Conservation (phyloP, 1,140 invertebrate species). For the Mizuhopecten yessoensis region DNA sequence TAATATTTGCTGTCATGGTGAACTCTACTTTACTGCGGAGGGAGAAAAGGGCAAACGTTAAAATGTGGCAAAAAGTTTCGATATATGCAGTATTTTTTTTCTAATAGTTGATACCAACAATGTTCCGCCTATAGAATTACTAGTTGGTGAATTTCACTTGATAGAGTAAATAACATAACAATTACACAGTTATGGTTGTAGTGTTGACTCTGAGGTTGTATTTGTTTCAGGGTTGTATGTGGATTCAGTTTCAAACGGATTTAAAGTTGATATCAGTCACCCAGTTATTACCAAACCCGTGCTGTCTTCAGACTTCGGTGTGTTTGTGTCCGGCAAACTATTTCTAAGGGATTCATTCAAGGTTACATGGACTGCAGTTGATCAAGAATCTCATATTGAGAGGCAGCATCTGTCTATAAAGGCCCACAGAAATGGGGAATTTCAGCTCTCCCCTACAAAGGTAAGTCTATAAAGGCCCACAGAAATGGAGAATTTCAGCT, state of each 20-base stretch:
- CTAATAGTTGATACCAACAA: too few species aligned
- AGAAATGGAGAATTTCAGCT: slow-evolving; percentile 60
- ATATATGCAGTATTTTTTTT: too few species aligned
- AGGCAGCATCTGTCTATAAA: slow-evolving; percentile 66
- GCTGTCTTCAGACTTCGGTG: slow-evolving; percentile 47
- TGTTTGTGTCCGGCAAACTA: slow-evolving; percentile 45
- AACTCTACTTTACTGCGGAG: too few species aligned
- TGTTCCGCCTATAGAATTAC: too few species aligned
- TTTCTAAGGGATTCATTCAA: slow-evolving; percentile 56
- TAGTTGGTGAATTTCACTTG: too few species aligned
- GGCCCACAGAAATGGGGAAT: slow-evolving; percentile 63
- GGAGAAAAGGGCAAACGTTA: too few species aligned
- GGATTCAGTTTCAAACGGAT: slow-evolving; percentile 66
- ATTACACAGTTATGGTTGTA: too few species aligned
- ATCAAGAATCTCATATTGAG: slow-evolving; percentile 64
- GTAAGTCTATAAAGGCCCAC: slow-evolving; percentile 67
- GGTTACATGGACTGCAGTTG: slow-evolving; percentile 62
- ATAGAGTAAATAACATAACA: too few species aligned
- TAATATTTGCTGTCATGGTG: too few species aligned
- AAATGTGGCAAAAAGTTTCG: too few species aligned
- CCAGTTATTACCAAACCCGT: slow-evolving; percentile 51
- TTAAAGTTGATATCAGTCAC: slow-evolving; percentile 62
- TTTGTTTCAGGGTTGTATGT: slow-evolving; percentile 52
- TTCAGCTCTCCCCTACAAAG: slow-evolving; percentile 58
- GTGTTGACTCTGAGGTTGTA: too few species aligned